Evolutionary conservation across 1,140 invertebrate genomes (phyloP).

Genomic region (silkworm (Bombyx mori)): ASM3026992v2 NC_085111.1:5605501-5606000

Average conservation of each 20-base stretch:
- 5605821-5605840: conserved; percentile 62
- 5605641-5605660: no score
- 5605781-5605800: conserved; percentile 44
- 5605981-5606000: conserved; percentile 35
- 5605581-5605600: no score
- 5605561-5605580: no score
- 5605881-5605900: background rate
- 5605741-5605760: conserved; percentile 56
- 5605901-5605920: background rate
- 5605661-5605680: background rate
- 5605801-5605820: conserved; percentile 50
- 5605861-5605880: conserved; percentile 8
- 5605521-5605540: no score
- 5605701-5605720: conserved; percentile 24
- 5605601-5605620: no score
- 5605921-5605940: background rate
- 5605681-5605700: conserved; percentile 47
- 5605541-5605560: no score
- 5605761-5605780: conserved; percentile 33
- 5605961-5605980: conserved; percentile 12
- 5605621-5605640: no score
- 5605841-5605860: conserved; percentile 23
- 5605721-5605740: conserved; percentile 34
- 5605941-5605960: background rate
- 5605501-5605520: no score